phyloP scores from a whole-genome alignment of 2,797 vertebrate species.

The Tragopan temminckii region DNA sequence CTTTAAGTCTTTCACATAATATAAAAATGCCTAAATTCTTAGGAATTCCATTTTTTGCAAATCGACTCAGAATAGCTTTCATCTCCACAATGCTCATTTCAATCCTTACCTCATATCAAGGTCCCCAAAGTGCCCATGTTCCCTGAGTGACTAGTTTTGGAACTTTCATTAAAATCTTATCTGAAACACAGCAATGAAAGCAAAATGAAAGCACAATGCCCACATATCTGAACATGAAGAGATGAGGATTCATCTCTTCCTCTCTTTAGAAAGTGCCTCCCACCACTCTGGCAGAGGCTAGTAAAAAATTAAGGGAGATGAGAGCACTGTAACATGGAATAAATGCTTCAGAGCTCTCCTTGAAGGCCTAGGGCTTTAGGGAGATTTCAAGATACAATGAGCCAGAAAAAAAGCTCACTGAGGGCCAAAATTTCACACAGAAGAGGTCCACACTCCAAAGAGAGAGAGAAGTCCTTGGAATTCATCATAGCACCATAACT shows the following conservation, averaged over 20 bases:
- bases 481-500: background rate
- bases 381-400: background rate
- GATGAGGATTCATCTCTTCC: background rate
- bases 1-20: background rate
- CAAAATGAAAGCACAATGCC: background rate
- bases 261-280: background rate
- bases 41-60: background rate
- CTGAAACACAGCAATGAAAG: background rate
- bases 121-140: background rate
- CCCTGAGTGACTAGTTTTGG: background rate
- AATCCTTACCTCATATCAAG: background rate
- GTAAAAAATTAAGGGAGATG: background rate
- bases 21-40: background rate
- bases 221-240: background rate
- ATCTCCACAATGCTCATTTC: background rate
- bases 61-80: background rate
- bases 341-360: background rate
- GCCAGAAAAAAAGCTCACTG: background rate
- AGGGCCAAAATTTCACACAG: background rate
- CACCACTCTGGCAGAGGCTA: fast-evolving
- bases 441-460: background rate
- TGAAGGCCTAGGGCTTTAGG: background rate
- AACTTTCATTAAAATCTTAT: background rate
- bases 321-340: background rate
- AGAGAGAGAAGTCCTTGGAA: background rate